Conservation (phyloP, 1,140 invertebrate species). For the Paracyclopina nana region DNA sequence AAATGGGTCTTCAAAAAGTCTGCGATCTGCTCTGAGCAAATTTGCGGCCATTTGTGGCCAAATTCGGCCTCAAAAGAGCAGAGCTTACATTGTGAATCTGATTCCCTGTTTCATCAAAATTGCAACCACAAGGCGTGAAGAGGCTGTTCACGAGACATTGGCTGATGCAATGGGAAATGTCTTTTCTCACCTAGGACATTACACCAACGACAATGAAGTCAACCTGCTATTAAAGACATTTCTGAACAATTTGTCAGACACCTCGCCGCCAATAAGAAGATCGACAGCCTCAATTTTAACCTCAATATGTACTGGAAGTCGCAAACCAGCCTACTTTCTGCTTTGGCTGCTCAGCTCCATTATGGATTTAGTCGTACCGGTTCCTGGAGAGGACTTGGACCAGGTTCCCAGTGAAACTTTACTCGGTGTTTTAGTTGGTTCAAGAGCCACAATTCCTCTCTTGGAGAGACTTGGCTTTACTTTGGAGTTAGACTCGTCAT, state of each 20-base stretch:
- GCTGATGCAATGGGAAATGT: slow-evolving; percentile 43
- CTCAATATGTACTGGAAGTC: slow-evolving; percentile 38
- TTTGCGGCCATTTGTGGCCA: slow-evolving; percentile 46
- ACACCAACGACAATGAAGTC: slow-evolving; percentile 49
- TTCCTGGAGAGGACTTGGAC: no score
- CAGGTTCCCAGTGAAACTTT: no score
- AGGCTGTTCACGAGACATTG: slow-evolving; percentile 48
- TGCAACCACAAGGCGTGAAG: slow-evolving; percentile 43
- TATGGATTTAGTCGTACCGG: slow-evolving; percentile 24
- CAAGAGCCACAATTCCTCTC: slow-evolving; percentile 18
- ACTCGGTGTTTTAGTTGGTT: neutral
- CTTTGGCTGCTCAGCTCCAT: slow-evolving; percentile 33
- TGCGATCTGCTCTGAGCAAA: slow-evolving; percentile 47
- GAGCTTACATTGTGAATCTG: slow-evolving; percentile 49
- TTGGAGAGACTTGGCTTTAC: no score
- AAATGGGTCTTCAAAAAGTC: slow-evolving; percentile 42
- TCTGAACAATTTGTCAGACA: slow-evolving; percentile 39
- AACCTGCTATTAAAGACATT: slow-evolving; percentile 46
- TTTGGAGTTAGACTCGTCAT: no score
- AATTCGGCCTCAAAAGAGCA: slow-evolving; percentile 24
- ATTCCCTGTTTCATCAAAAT: slow-evolving; percentile 46
- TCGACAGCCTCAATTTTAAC: slow-evolving; percentile 41
- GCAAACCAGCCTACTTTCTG: slow-evolving; percentile 39
- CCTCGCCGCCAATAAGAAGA: slow-evolving; percentile 37
- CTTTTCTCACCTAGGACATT: slow-evolving; percentile 43